Percentiles rank a stretch among this genome's conserved stretches.
Conservation (phyloP, 2,113 vertebrate genomes). For the Oreotragus oreotragus region DNA sequence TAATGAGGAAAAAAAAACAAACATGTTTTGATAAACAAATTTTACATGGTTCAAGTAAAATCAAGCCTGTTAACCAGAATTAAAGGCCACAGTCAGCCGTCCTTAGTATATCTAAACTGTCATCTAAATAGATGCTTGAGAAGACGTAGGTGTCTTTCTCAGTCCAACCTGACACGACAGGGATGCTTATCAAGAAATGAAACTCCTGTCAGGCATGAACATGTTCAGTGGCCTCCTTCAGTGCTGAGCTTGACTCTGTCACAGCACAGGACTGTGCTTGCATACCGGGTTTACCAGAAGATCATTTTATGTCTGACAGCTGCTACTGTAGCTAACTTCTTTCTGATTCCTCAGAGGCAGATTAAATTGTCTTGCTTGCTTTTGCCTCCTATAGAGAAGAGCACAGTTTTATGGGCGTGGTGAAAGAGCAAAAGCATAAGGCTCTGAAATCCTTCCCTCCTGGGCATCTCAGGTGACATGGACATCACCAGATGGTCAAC, state of each 20-base stretch:
- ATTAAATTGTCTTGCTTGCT: not conserved
- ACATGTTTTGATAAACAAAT: not conserved
- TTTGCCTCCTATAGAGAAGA: not conserved
- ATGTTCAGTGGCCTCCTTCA: not conserved
- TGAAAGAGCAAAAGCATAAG: not conserved
- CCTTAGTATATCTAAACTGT: not conserved
- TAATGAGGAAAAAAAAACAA: not conserved
- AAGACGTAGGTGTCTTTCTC: not conserved
- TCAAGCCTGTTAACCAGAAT: not conserved
- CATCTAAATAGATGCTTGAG: not conserved
- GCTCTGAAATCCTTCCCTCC: not conserved
- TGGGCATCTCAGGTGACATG: not conserved
- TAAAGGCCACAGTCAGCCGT: not conserved
- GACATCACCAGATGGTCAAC: no score
- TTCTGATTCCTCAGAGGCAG: not conserved
- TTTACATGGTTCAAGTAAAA: not conserved
- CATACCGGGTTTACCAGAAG: not conserved
- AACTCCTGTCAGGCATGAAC: not conserved
- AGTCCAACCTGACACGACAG: not conserved
- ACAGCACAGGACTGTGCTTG: not conserved
- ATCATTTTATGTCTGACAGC: not conserved
- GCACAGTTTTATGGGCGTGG: not conserved
- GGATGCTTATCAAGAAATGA: not conserved
- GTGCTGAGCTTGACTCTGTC: not conserved
- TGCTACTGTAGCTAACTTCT: not conserved